Evolutionary conservation across 1,140 invertebrate genomes (phyloP).

Genomic region (Zaprionus camerounensis): DNA sequence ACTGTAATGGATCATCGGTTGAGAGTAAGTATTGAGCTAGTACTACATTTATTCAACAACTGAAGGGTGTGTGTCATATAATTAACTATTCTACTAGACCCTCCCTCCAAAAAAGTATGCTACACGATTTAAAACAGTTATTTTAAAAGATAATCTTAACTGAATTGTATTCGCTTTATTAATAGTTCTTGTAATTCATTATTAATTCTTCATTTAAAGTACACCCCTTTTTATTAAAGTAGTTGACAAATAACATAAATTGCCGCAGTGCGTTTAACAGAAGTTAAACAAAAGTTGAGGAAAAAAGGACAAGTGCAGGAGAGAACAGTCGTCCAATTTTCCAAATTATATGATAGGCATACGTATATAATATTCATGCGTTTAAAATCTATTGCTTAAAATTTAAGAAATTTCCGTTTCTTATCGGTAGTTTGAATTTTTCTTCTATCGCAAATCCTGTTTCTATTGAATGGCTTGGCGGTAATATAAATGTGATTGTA

Average conservation of each 20-base stretch:
- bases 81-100: neutral
- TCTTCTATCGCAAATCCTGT: neutral
- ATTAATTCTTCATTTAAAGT: conserved; percentile 16
- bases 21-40: conserved; percentile 86
- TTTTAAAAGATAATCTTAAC: neutral
- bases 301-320: conserved; percentile 62
- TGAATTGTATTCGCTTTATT: conserved; percentile 4
- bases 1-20: conserved; percentile 94
- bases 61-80: no score
- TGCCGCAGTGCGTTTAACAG: conserved; percentile 17
- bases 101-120: neutral
- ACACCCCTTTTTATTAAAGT: conserved; percentile 15
- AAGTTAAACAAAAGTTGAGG: conserved; percentile 21
- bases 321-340: conserved; percentile 64
- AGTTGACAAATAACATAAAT: conserved; percentile 27
- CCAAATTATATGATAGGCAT: conserved; percentile 26
- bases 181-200: conserved; percentile 11
- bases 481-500: conserved; percentile 7
- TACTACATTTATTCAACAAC: neutral
- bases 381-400: neutral
- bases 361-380: conserved; percentile 5
- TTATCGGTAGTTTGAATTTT: neutral
- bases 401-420: conserved; percentile 2
- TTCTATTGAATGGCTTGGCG: conserved; percentile 23
- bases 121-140: neutral